phyloP scores from a whole-genome alignment of 2,113 vertebrate genomes.

The Cygnus atratus region DNA sequence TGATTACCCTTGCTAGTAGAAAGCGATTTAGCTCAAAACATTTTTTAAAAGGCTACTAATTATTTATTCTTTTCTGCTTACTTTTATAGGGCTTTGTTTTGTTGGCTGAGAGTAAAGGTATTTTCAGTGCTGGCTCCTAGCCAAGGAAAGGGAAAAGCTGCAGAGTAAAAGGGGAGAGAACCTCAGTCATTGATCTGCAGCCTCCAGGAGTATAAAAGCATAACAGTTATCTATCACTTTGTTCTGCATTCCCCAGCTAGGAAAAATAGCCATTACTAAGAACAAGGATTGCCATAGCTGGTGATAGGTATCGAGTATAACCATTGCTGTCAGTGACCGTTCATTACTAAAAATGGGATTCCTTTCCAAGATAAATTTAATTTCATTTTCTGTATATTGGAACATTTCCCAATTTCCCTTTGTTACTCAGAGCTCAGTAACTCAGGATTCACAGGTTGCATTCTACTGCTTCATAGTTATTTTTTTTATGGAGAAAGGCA shows the following conservation, averaged over 20 bases:
- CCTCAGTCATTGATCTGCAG: neutral
- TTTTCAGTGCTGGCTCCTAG: neutral
- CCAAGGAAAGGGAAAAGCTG: neutral
- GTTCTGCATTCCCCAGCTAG: neutral
- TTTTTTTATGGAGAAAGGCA: neutral
- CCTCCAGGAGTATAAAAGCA: neutral
- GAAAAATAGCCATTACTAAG: neutral
- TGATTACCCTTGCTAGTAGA: constrained; percentile 1
- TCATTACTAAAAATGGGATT: neutral
- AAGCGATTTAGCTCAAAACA: neutral
- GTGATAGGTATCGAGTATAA: neutral
- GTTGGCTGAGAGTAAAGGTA: neutral
- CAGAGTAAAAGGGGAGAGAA: neutral
- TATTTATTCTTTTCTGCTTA: neutral
- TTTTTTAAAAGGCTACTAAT: neutral
- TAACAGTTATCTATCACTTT: neutral
- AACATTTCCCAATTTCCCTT: neutral
- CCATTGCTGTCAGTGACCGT: neutral
- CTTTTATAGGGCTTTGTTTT: neutral
- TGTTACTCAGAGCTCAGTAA: neutral
- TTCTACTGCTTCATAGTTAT: neutral
- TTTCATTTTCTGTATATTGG: neutral
- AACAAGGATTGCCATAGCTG: neutral
- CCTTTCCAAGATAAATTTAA: neutral
- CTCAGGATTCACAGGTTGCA: neutral